phyloP scores from a whole-genome alignment of 2,888 invertebrate genomes.

The Megamerina dolium region DNA sequence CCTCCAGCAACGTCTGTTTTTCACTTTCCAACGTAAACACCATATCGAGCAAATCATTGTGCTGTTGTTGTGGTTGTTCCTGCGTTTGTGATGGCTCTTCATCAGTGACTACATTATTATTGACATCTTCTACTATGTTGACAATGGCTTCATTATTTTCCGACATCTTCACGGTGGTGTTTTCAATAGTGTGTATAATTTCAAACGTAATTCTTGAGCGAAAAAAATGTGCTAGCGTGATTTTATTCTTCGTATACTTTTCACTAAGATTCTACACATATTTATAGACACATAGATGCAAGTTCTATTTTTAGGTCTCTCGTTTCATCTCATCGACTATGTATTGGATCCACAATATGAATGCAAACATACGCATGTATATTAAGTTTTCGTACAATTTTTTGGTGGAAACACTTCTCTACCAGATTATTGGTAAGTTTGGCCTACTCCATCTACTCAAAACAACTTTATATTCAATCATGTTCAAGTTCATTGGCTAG shows the following conservation, averaged over 20 bases:
- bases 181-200: slow-evolving; percentile 1
- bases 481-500: too few relatives aligned
- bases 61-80: slow-evolving; percentile 19
- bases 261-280: slow-evolving; percentile 16
- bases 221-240: too few relatives aligned
- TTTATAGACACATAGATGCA: slow-evolving; percentile 20
- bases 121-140: slow-evolving; percentile 32
- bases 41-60: slow-evolving; percentile 44
- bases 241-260: slow-evolving; percentile 6
- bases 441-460: too few relatives aligned
- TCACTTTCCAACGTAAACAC: slow-evolving; percentile 47
- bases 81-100: slow-evolving; percentile 8
- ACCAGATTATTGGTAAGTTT: too few relatives aligned
- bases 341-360: too few relatives aligned
- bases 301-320: slow-evolving; percentile 27
- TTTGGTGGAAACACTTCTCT: too few relatives aligned
- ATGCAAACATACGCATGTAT: too few relatives aligned
- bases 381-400: too few relatives aligned
- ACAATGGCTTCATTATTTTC: slow-evolving; percentile 24
- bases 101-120: slow-evolving; percentile 27
- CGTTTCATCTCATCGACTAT: too few relatives aligned
- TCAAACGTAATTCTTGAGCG: slow-evolving; percentile 3
- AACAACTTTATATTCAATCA: too few relatives aligned
- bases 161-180: slow-evolving; percentile 25
- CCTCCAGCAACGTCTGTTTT: slow-evolving; percentile 45